Base-by-base conservation (phyloP, 2,888 invertebrate genomes). In the Pachycephus smyrnensis region DNA sequence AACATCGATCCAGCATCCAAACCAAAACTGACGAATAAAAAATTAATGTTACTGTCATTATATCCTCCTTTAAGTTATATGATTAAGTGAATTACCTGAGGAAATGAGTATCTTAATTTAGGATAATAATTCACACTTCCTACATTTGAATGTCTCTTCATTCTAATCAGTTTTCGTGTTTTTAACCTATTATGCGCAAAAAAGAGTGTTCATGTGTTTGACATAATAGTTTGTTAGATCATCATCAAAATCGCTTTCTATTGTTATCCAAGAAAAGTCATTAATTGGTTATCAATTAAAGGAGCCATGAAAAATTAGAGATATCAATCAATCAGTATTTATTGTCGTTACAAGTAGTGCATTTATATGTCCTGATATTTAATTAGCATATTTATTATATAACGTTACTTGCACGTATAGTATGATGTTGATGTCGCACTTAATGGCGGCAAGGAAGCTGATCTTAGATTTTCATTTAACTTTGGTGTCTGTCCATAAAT, bases 1-100 rank as follows among this genome's bases (percentile, higher is more conserved):
- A 31, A 75, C 75, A 55, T 81, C 81, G 33, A 37, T 31, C 77
- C 79, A 81, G 36, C 77, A 76, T 35, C 76, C 79, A 69, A 80
- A 75, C 69, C 77, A 80, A 31, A 81, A 78, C 81, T 81, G 33
- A 23, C n/a, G 15, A 36, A 36, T 31, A 11, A 33, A 55, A 55
- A 55, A 9, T 55, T 55, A 6, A 55, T 55, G 1, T 55, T 55
- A 55, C 23, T 23, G 71, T 15, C 31, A 71, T 32, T 6, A 15
- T 30, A 71, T 71, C 3, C 15, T 15, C 3, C 12, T 12, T 30
- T 71, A 71, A 71, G 30, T 71, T 32, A 32, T 12, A 71, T 71
- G 9, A 23, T 23, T 55, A 15, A 15, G 15, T 15, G n/a, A 12
- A 71, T 32, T 71, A 71, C 71, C 71, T 71, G 71, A 30, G 71